These are phyloP conservation scores for Leucophenga varia DNA, from an alignment of 1,140 invertebrate species.

Conservation along the genomic window DNA sequence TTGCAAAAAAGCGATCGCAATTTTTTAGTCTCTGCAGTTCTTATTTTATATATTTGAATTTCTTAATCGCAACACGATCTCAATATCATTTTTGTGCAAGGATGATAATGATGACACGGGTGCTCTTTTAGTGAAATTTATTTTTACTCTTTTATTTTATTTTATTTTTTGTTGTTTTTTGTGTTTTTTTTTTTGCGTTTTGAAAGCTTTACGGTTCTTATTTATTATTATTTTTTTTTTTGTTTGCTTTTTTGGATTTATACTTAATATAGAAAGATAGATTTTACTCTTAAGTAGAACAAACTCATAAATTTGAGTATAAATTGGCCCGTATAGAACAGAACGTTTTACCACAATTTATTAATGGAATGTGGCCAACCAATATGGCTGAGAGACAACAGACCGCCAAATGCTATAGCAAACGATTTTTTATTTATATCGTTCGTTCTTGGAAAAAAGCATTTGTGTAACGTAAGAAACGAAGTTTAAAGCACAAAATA, in stretches of 20 bases:
- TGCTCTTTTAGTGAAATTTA: slow-evolving; percentile 42
- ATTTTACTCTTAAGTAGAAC: too few species aligned
- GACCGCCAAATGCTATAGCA: slow-evolving; percentile 7
- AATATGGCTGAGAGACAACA: slow-evolving; percentile 13
- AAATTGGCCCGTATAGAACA: not conserved
- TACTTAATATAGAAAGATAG: too few species aligned
- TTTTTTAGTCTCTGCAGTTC: too few species aligned
- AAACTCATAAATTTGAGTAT: too few species aligned
- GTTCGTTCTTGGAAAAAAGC: slow-evolving; percentile 1
- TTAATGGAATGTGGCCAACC: slow-evolving; percentile 17
- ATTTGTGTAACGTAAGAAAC: slow-evolving; percentile 19
- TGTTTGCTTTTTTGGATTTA: too few species aligned
- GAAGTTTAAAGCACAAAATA: slow-evolving; percentile 8
- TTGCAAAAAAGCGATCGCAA: too few species aligned
- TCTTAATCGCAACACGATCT: too few species aligned
- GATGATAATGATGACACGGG: too few species aligned
- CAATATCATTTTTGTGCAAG: too few species aligned
- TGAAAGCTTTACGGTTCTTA: not conserved
- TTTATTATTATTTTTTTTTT: slow-evolving; percentile 1
- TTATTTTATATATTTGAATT: too few species aligned
- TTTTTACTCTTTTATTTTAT: too few species aligned
- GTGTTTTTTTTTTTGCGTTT: slow-evolving; percentile 15
- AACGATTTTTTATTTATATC: slow-evolving; percentile 6
- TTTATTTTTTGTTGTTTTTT: too few species aligned
- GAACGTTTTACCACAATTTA: slow-evolving; percentile 20